A percentile compares a stretch with the other conserved stretches of the same genome.
Evolutionary conservation across 2,888 invertebrate genomes (phyloP).

Genomic region (Lamproptera curius): DNA sequence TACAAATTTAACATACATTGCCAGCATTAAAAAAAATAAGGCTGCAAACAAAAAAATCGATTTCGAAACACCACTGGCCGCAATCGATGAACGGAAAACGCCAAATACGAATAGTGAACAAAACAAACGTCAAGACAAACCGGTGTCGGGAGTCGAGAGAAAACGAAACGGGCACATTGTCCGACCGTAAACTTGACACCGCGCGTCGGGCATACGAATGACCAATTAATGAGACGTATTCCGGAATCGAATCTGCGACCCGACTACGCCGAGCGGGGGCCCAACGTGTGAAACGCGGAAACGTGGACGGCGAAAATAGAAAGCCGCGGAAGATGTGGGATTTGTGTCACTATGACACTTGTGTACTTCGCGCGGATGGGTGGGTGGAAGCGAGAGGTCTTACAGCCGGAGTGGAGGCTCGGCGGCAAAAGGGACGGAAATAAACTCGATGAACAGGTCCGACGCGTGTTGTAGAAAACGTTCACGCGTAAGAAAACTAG

Average conservation of each 20-base stretch:
- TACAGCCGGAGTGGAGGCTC: slow-evolving; percentile 46
- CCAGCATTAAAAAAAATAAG: no score
- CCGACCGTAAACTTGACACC: slow-evolving; percentile 49
- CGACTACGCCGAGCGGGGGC: slow-evolving; percentile 2
- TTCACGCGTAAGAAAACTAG: slow-evolving; percentile 60
- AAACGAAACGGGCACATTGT: slow-evolving; percentile 33
- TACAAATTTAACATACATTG: no score
- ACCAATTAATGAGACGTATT: slow-evolving; percentile 22
- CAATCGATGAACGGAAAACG: no score
- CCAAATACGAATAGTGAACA: no score
- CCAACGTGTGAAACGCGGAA: slow-evolving; percentile 31
- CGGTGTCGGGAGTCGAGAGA: neutral
- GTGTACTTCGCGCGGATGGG: slow-evolving; percentile 50
- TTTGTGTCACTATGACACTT: slow-evolving; percentile 61
- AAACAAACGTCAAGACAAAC: no score
- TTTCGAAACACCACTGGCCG: no score
- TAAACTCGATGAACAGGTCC: slow-evolving; percentile 53
- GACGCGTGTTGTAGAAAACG: slow-evolving; percentile 43
- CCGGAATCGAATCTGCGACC: slow-evolving; percentile 16
- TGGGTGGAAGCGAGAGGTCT: slow-evolving; percentile 47
- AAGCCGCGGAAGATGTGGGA: slow-evolving; percentile 70
- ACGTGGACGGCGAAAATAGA: slow-evolving; percentile 69
- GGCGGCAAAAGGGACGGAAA: slow-evolving; percentile 56
- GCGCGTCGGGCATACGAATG: slow-evolving; percentile 19
- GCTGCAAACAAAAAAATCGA: no score